Evolutionary conservation across 2,113 vertebrate species (phyloP), one percentile per base, ranked within the genome.

Genomic region (Cairina moschata): DNA sequence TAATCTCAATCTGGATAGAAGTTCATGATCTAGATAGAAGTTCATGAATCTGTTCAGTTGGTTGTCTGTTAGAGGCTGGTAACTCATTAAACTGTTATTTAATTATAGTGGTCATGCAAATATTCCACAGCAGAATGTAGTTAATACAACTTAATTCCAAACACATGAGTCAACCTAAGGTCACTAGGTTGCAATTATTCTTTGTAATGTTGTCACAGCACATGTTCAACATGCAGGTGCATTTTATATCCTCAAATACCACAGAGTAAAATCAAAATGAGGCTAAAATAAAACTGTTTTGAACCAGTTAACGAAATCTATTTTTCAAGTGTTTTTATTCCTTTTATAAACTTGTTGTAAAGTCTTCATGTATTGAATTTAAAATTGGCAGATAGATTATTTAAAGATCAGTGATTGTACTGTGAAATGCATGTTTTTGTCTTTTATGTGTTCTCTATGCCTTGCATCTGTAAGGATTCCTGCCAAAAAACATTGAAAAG

Each of bases 111-210:
- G 56, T 71, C 68, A 34, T 63, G n/a, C 20, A 84, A 62, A 8
- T 88, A 78, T 42, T 88, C 55, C 73, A 78, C 68, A 91, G 69
- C 42, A 68, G 93, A 92, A 79, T 55, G 46, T 68, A n/a, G 16
- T 77, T 83, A 88, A 59, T 76, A 36, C 15, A 65, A 22, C 56
- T 91, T 55, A 78, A 86, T 92, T 96, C 54, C 56, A 76, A 91
- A 76, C 38, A 73, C 55, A 31, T 50, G 32, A 87, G 17, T 81
- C 74, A 55, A 36, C 46, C 55, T 88, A 59, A 65, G 69, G 75
- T 86, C 34, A 31, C 9, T 48, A 26, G 63, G 68, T 68, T 95
- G 48, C 48, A 90, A 1, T 89, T 31, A 25, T 38, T 81, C 46
- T 60, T 87, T 78, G 42, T 60, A 32, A 38, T 48, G 29, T 67